Conservation (phyloP, 2,888 invertebrate genomes). For the Rhamphomyia laevipes region DNA sequence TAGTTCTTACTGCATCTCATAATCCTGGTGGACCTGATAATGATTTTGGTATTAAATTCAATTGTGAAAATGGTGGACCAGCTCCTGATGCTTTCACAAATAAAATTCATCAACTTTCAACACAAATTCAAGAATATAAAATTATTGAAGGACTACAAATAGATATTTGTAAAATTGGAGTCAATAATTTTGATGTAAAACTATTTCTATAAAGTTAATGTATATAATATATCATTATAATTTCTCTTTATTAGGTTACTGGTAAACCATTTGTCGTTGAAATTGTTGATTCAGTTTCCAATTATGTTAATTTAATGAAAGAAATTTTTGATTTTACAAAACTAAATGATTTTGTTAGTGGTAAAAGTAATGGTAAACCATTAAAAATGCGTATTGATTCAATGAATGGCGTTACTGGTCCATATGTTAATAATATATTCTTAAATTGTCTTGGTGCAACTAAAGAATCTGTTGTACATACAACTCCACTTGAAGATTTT, state of each 20-base stretch:
- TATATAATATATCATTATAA: conserved; percentile 5
- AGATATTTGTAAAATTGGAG: conserved; percentile 62
- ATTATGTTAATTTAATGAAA: conserved; percentile 86
- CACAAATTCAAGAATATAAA: conserved; percentile 63
- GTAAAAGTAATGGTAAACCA: conserved; percentile 50
- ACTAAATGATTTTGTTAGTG: conserved; percentile 61
- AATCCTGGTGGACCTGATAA: conserved; percentile 96
- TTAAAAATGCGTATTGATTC: conserved; percentile 84
- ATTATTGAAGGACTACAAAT: conserved; percentile 67
- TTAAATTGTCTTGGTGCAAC: conserved; percentile 72
- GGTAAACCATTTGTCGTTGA: conserved; percentile 66
- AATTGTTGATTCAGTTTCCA: conserved; percentile 80
- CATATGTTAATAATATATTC: conserved; percentile 85
- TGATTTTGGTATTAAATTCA: conserved; percentile 99
- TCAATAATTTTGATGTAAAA: conserved; percentile 43
- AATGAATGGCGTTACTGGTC: conserved; percentile 97
- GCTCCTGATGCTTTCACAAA: conserved; percentile 87
- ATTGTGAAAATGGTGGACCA: conserved; percentile 94
- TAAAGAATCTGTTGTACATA: conserved; percentile 58
- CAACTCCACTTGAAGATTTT: conserved; percentile 81
- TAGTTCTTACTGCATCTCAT: conserved; percentile 95
- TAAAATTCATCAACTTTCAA: conserved; percentile 72
- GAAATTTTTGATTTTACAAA: conserved; percentile 89
- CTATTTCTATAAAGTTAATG: conserved; percentile 3
- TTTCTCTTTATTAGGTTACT: conserved; percentile 45